These are phyloP conservation scores for Melanotaenia pygmaea DNA, from an alignment of 2,797 vertebrate species.

Conservation along the genomic window DNA sequence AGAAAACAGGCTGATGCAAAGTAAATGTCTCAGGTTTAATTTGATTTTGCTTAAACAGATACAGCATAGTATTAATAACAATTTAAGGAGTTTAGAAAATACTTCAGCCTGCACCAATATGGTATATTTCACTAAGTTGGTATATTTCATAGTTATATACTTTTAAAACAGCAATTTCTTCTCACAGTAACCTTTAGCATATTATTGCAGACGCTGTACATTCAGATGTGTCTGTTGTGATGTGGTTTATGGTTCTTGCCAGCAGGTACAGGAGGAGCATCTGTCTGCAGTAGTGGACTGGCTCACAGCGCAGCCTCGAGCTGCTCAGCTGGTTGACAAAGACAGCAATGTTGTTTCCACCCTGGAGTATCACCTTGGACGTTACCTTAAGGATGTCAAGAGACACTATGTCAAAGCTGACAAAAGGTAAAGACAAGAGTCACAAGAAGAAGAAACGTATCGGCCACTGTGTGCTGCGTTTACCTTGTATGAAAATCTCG, in stretches of 20 bases:
- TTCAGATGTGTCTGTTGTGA: background rate
- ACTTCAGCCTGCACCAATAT: too few species aligned
- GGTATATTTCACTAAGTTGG: background rate
- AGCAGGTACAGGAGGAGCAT: slow-evolving; percentile 97
- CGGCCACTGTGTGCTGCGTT: background rate
- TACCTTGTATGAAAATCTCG: background rate
- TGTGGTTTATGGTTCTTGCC: background rate
- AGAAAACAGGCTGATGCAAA: background rate
- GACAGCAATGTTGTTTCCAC: slow-evolving; percentile 95
- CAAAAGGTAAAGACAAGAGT: slow-evolving; percentile 86
- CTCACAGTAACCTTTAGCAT: background rate
- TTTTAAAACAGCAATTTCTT: background rate
- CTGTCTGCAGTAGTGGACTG: slow-evolving; percentile 94
- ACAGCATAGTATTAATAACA: too few species aligned
- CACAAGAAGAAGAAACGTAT: background rate
- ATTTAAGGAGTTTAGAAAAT: too few species aligned
- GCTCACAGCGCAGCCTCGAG: slow-evolving; percentile 94
- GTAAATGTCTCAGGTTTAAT: background rate
- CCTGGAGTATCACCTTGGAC: slow-evolving; percentile 90
- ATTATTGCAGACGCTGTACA: background rate
- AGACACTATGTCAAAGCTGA: slow-evolving; percentile 95
- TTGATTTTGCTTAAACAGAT: background rate
- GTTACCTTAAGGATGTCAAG: slow-evolving; percentile 96
- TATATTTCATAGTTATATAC: background rate
- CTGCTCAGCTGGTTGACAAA: slow-evolving; percentile 95